A percentile compares a stretch with the other conserved stretches of the same genome.
Evolutionary conservation across 2,113 vertebrate species (phyloP).

Genomic region (Alaudala cheleensis): DNA sequence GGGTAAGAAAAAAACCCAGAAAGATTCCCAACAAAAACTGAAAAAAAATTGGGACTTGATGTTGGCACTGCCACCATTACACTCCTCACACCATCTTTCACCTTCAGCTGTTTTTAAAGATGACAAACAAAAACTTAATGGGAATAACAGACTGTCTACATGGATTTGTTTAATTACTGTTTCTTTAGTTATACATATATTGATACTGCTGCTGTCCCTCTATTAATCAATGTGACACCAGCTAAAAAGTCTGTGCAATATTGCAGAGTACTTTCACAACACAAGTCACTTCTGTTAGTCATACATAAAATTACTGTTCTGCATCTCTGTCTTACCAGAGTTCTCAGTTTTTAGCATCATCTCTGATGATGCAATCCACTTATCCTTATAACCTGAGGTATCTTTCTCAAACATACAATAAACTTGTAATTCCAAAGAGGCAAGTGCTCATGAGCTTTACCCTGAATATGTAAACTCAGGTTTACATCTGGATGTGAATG

Average conservation of each 20-base stretch:
- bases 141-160: background rate
- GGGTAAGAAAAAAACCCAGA: background rate
- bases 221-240: background rate
- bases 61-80: background rate
- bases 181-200: background rate
- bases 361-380: background rate
- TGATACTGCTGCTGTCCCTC: background rate
- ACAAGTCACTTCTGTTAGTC: background rate
- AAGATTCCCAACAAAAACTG: background rate
- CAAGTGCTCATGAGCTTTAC: background rate
- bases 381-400: background rate
- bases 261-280: background rate
- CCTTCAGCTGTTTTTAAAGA: background rate
- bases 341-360: background rate
- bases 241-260: background rate
- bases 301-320: background rate
- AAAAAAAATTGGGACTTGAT: background rate
- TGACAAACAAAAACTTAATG: background rate
- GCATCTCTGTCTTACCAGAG: background rate
- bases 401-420: background rate
- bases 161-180: background rate
- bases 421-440: background rate
- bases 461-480: rapidly evolving
- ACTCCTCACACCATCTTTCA: background rate
- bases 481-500: background rate